These are phyloP conservation scores for Boulengeromyrus knoepffleri DNA, from an alignment of 2,113 vertebrate species.

Conservation along the genomic window DNA sequence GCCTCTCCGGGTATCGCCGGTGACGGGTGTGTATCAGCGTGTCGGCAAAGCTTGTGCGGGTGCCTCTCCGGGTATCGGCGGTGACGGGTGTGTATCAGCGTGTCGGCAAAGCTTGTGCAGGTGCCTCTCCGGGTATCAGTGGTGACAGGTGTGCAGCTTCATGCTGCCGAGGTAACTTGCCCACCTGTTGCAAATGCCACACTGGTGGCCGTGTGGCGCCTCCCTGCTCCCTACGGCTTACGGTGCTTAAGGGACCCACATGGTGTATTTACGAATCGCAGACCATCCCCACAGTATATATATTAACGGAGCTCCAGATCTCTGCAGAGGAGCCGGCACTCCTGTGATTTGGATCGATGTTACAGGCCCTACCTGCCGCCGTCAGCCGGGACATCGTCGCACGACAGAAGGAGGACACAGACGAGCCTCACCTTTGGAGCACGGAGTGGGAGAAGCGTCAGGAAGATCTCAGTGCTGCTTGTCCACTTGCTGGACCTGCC, in stretches of 20 bases:
- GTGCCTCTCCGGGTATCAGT: background rate
- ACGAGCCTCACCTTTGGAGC: slow-evolving; percentile 4
- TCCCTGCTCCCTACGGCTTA: background rate
- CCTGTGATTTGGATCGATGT: background rate
- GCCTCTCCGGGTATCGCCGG: background rate
- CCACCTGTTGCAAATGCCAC: background rate
- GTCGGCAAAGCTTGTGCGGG: background rate
- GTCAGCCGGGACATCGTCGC: background rate
- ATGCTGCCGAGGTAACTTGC: background rate
- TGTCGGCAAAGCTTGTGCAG: background rate
- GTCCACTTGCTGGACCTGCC: background rate
- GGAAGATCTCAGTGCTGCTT: background rate
- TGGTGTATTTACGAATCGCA: background rate
- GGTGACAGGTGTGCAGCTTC: background rate
- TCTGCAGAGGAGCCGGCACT: background rate
- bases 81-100: background rate
- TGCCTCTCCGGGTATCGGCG: background rate
- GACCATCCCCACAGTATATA: background rate
- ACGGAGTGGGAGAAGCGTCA: background rate
- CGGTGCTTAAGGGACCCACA: background rate
- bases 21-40: background rate
- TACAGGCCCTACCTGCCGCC: background rate
- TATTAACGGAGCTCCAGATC: background rate
- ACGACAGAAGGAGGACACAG: background rate
- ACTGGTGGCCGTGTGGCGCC: background rate